Percentiles rank a stretch among this genome's conserved stretches.
These are phyloP conservation scores for Dromiciops gliroides DNA, from an alignment of 2,113 vertebrate species.

Conservation along the genomic window DNA sequence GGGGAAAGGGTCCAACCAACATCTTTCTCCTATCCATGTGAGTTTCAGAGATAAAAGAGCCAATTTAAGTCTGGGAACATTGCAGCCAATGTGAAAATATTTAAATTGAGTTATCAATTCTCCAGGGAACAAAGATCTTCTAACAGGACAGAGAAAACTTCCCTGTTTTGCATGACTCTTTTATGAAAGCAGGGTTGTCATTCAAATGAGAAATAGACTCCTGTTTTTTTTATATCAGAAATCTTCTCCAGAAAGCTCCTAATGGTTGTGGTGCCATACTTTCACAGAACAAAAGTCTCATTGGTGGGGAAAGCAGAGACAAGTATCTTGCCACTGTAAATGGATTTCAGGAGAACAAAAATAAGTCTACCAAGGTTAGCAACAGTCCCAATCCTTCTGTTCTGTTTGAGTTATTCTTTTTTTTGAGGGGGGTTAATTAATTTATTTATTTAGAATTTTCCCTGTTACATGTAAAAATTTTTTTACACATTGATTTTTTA, in stretches of 20 bases:
- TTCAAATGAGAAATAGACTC: neutral
- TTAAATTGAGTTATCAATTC: neutral
- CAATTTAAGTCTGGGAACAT: neutral
- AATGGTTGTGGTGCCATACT: fast-evolving
- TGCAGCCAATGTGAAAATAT: neutral
- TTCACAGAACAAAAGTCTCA: fast-evolving
- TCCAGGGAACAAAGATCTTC: neutral
- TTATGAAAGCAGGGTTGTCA: neutral
- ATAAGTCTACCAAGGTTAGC: neutral
- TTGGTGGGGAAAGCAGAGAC: neutral
- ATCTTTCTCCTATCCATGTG: neutral
- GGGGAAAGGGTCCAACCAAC: neutral
- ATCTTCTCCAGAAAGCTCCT: neutral
- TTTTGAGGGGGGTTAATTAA: too few species aligned
- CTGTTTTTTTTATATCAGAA: neutral
- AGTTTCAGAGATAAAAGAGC: neutral
- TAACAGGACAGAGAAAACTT: fast-evolving
- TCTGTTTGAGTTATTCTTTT: neutral
- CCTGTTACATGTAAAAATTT: too few species aligned
- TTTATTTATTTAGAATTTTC: too few species aligned
- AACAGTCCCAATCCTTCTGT: neutral
- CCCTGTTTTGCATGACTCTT: neutral
- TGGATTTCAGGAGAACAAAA: neutral
- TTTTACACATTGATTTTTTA: too few species aligned
- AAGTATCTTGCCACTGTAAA: neutral